Base-by-base conservation (phyloP, 1,140 invertebrate species). In the Pseudomyrmex cubaensis region DNA sequence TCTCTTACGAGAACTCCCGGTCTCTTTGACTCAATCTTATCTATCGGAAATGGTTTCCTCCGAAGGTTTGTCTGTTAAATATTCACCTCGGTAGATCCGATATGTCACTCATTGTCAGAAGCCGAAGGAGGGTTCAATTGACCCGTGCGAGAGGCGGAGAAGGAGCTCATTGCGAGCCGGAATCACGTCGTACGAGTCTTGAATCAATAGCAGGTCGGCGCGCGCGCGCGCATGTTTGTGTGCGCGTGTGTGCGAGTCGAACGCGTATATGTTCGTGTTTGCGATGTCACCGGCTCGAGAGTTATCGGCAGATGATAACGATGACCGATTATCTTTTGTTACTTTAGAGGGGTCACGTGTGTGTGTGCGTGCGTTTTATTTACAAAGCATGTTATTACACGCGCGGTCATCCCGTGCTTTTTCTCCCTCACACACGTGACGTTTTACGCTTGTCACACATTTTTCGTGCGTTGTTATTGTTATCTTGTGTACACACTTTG, bases 281-380 rank as follows among this genome's bases (percentile, higher is more conserved):
- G 72, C 54, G 57, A 78, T 75, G 84, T 83, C 85, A 59, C 67
- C 77, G 57, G 69, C 74, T 74, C 63, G 25, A 35, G 75, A 87
- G 74, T 87, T 87, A 87, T 87, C 86, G 86, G 86, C 50, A 78
- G 66, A 74, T 86, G 85, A 90, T 90, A 90, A 90, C 82, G 85
- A 84, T 85, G 69, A 59, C 83, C 22, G 73, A 89, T 90, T 90
- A 90, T 89, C 88, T 87, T 83, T 89, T 70, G 80, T 90, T 86
- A 89, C 83, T 87, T 89, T 85, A 74, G 56, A 70, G 63, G 78
- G 73, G 57, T 90, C 50, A 13, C 1, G 2, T 52, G 50, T 13
- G 50, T 35, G 35, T 7, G 35, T 35, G 35, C 0, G 5, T 1
- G 35, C 5, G 35, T 35, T 35, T 90, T 90, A 90, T 87, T 90